These are phyloP conservation scores for Leptopterna dolabrata DNA, from an alignment of 2,888 invertebrate species.

Conservation along the genomic window DNA sequence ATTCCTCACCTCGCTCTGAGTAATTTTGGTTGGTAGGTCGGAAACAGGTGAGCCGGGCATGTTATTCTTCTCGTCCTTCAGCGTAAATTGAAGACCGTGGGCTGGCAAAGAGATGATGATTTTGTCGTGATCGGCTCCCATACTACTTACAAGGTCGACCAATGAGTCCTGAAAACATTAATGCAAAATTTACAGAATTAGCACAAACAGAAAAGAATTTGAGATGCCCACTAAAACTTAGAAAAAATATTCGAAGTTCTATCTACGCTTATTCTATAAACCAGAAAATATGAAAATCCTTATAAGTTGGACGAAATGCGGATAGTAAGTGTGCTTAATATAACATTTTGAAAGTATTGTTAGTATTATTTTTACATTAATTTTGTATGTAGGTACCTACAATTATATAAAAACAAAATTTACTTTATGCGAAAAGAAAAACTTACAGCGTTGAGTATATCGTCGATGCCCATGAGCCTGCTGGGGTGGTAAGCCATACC, in stretches of 20 bases:
- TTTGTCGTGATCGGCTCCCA: conserved; percentile 78
- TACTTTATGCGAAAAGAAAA: background rate
- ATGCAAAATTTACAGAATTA: conserved; percentile 71
- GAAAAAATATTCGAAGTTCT: too few species aligned
- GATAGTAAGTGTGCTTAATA: too few species aligned
- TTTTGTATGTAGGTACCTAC: too few species aligned
- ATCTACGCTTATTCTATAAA: too few species aligned
- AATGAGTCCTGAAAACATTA: conserved; percentile 76
- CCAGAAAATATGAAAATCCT: too few species aligned
- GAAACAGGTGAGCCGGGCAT: conserved; percentile 76
- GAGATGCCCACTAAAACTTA: too few species aligned
- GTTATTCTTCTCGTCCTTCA: conserved; percentile 75
- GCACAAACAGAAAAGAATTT: too few species aligned
- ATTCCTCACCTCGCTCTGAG: conserved; percentile 70
- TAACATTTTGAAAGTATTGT: too few species aligned
- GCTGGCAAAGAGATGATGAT: conserved; percentile 79
- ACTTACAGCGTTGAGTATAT: conserved; percentile 80
- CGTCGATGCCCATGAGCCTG: conserved; percentile 79
- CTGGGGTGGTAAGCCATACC: conserved; percentile 78
- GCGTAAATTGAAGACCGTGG: conserved; percentile 75
- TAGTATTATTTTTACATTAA: too few species aligned
- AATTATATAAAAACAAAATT: too few species aligned
- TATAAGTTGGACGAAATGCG: too few species aligned
- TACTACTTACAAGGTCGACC: conserved; percentile 77
- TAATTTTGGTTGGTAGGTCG: conserved; percentile 71